These are phyloP conservation scores for Sphinx pinastri DNA, from an alignment of 2,888 invertebrate species.

Conservation along the genomic window DNA sequence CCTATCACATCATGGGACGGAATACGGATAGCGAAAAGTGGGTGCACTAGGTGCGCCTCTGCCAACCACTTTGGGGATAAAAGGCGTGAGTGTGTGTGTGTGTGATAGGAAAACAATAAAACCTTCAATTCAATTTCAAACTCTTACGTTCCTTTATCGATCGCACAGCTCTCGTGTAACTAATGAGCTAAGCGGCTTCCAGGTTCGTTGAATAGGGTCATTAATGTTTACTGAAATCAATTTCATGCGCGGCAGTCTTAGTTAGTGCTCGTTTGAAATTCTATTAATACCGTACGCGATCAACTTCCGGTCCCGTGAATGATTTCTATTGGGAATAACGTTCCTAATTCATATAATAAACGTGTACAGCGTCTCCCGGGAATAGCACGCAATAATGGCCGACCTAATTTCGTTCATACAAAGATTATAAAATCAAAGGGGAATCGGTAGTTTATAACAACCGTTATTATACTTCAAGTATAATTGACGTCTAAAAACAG, in stretches of 20 bases:
- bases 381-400: constrained; percentile 1
- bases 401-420: neutral
- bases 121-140: too few species aligned
- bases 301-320: neutral
- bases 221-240: neutral
- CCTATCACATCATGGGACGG: too few species aligned
- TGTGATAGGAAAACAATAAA: too few species aligned
- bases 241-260: neutral
- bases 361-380: neutral
- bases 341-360: neutral
- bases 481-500: neutral
- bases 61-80: too few species aligned
- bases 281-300: constrained; percentile 8
- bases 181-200: neutral
- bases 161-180: neutral
- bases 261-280: neutral
- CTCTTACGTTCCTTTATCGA: too few species aligned
- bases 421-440: neutral
- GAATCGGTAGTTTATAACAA: too few species aligned
- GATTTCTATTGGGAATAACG: neutral
- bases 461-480: neutral
- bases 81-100: too few species aligned
- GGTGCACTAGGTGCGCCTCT: too few species aligned
- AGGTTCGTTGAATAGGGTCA: neutral
- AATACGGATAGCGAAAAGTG: too few species aligned